These are phyloP conservation scores for Trachelus iudaicus DNA, from an alignment of 2,888 invertebrate genomes.

Conservation along the genomic window DNA sequence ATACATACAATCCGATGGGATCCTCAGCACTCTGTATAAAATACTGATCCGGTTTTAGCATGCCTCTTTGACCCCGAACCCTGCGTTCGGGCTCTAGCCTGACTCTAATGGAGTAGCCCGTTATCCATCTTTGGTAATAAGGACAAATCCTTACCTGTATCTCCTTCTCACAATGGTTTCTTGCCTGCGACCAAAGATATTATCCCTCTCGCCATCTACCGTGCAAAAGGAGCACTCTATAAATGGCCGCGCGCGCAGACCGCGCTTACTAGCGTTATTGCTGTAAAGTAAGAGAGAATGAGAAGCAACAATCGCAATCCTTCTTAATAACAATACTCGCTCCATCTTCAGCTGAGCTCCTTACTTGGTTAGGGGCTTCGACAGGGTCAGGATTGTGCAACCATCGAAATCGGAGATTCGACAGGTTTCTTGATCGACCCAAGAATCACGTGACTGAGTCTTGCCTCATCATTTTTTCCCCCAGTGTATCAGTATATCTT, in stretches of 20 bases:
- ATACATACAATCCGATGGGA: neutral
- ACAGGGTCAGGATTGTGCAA: slow-evolving; percentile 3
- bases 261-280: neutral
- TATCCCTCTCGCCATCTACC: neutral
- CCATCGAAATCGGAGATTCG: neutral
- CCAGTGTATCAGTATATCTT: neutral
- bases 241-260: neutral
- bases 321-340: neutral
- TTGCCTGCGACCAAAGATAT: neutral
- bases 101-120: neutral
- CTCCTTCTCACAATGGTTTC: neutral
- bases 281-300: neutral
- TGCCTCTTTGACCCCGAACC: neutral
- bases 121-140: neutral
- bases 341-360: neutral
- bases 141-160: neutral
- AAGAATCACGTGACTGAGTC: neutral
- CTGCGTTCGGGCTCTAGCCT: neutral
- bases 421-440: slow-evolving; percentile 1
- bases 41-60: neutral
- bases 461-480: neutral
- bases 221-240: neutral
- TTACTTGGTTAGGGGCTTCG: slow-evolving; percentile 1
- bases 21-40: neutral
- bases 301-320: neutral